Conservation (phyloP, 2,888 invertebrate genomes). For the Coenonympha glycerion region DNA sequence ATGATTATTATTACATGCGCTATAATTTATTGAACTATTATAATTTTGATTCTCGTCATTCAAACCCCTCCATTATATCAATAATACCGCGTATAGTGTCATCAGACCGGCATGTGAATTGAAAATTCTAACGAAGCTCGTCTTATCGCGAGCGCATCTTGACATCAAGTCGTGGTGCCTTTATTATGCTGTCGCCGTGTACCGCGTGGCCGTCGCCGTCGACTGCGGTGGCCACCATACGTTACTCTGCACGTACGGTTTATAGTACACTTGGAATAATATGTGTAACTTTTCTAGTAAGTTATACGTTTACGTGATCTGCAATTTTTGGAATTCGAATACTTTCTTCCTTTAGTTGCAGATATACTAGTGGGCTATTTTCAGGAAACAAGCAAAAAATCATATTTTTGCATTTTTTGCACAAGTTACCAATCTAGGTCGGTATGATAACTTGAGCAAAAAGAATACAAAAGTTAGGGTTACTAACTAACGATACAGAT, state of each 20-base stretch:
- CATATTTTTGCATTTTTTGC: too few species aligned
- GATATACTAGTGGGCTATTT: too few species aligned
- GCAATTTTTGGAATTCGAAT: neutral
- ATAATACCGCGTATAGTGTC: constrained; percentile 5
- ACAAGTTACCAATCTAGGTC: too few species aligned
- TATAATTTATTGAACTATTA: constrained; percentile 1
- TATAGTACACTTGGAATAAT: too few species aligned
- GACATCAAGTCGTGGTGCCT: constrained; percentile 36
- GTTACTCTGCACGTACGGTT: constrained; percentile 43
- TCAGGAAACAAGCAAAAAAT: too few species aligned
- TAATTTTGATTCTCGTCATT: neutral
- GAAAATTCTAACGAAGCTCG: constrained; percentile 25
- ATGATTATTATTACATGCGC: neutral
- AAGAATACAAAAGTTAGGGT: neutral
- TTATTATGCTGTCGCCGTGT: constrained; percentile 57
- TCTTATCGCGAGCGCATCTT: constrained; percentile 65
- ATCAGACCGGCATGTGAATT: constrained; percentile 4
- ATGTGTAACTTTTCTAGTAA: constrained; percentile 21
- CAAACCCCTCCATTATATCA: constrained; percentile 1
- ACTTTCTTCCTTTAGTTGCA: neutral
- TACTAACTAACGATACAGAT: too few species aligned
- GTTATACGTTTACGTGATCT: constrained; percentile 10
- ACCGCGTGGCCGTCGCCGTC: constrained; percentile 43
- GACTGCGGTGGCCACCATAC: constrained; percentile 52
- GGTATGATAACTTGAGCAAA: too few species aligned